Conservation (phyloP, 1,140 invertebrate genomes). For the Tetramorium simillimum region DNA sequence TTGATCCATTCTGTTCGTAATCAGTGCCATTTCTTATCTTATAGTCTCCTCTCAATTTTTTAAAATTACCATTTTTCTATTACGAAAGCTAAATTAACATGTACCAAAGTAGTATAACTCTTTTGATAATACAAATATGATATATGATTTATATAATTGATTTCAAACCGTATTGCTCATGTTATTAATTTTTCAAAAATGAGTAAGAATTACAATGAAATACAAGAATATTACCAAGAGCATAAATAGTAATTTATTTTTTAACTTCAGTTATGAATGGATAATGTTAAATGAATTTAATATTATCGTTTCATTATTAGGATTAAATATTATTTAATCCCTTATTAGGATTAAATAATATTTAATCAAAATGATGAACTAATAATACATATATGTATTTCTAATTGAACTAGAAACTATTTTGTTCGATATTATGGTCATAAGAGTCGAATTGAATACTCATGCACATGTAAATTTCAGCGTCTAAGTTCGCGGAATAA, state of each 20-base stretch:
- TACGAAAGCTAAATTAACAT: conserved; percentile 2
- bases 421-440: background rate
- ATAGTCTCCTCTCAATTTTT: conserved; percentile 5
- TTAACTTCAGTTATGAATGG: background rate
- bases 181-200: background rate
- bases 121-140: background rate
- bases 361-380: background rate
- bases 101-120: background rate
- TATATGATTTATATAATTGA: background rate
- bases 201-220: background rate
- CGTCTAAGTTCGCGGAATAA: background rate
- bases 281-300: conserved; percentile 2
- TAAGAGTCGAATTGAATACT: background rate
- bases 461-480: background rate
- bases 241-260: background rate
- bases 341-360: background rate
- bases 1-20: background rate
- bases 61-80: background rate
- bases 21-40: background rate
- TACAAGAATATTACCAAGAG: background rate
- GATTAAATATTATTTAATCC: too few relatives aligned
- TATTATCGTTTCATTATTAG: background rate
- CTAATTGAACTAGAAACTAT: conserved; percentile 2
- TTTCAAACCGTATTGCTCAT: background rate
- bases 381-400: background rate